Evolutionary conservation across 2,797 vertebrate genomes (phyloP).

Genomic region (Poeciliopsis gracilis): DNA sequence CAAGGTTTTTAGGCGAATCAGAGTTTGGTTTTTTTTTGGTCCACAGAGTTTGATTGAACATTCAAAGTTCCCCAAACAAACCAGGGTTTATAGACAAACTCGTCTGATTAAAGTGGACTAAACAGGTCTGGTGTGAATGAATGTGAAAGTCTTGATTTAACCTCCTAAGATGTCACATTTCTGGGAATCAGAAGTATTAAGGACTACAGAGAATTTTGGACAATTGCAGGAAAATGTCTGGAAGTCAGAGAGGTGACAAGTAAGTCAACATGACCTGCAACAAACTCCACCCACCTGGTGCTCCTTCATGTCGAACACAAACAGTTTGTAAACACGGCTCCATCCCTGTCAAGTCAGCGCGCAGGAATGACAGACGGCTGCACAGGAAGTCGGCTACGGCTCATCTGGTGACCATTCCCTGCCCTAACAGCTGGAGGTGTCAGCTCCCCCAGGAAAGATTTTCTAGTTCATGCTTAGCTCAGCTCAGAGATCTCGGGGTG

Average conservation of each 20-base stretch:
- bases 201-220: constrained; percentile 19
- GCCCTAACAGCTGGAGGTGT: constrained; percentile 49
- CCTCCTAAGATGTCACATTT: constrained; percentile 6
- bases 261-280: constrained; percentile 10
- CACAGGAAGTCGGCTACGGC: constrained; percentile 22
- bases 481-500: constrained; percentile 58
- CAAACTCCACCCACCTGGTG: constrained; percentile 39
- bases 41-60: too few species aligned
- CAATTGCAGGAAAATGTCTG: constrained; percentile 48
- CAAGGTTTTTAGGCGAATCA: too few species aligned
- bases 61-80: too few species aligned
- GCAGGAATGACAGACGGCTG: constrained; percentile 53
- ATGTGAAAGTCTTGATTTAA: constrained; percentile 28
- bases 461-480: constrained; percentile 48
- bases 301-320: constrained; percentile 16
- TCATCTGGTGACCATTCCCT: constrained; percentile 61
- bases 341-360: constrained; percentile 44
- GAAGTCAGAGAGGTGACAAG: constrained; percentile 8
- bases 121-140: too few species aligned
- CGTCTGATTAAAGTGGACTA: too few species aligned
- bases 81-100: too few species aligned
- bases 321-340: constrained; percentile 40
- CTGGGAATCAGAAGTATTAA: constrained; percentile 1
- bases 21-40: too few species aligned
- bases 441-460: constrained; percentile 29